Evolutionary conservation across 2,888 invertebrate genomes (phyloP), one percentile per base, ranked within the genome.

Genomic region (Periphyllus acericola): DNA sequence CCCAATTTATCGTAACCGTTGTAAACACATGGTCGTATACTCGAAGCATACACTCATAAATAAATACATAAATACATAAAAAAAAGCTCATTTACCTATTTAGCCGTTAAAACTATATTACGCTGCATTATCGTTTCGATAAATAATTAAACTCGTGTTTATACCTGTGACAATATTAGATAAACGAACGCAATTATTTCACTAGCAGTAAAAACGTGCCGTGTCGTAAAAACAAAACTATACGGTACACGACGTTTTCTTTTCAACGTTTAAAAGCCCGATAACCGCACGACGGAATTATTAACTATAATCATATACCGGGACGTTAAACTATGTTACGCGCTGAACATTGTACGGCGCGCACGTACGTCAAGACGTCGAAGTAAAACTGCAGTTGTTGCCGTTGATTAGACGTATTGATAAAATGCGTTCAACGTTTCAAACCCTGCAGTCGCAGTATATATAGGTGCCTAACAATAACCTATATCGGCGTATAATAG

Each of bases 281-380:
- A 66, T n/a, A 60, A 60, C 60, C 36, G 19, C n/a, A 36, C 25
- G 52, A 78, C n/a, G 60, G 36, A 80, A 80, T 29, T 80, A 66
- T 36, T 80, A 40, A 71, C 3, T 29, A n/a, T 29, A 66, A n/a
- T 9, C n/a, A 66, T 66, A 66, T 66, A 8, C 29, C 29, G 4
- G 32, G 17, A 3, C 4, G n/a, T 29, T 71, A 32, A 32, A 71
- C 14, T 71, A 29, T 71, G 11, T n/a, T n/a, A n/a, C n/a, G 1
- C 29, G 29, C 14, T 4, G 32, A 29, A 17, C n/a, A n/a, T n/a
- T n/a, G n/a, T n/a, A n/a, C n/a, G n/a, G n/a, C n/a, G n/a, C n/a
- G n/a, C n/a, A n/a, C 71, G 71, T 71, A 29, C 3, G 71, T 29
- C 17, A 71, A 71, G 29, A 29, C 21, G 60, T 25, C 60, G 21